These are phyloP conservation scores for Thunnus thynnus DNA, from an alignment of 2,113 vertebrate genomes.

Conservation along the genomic window DNA sequence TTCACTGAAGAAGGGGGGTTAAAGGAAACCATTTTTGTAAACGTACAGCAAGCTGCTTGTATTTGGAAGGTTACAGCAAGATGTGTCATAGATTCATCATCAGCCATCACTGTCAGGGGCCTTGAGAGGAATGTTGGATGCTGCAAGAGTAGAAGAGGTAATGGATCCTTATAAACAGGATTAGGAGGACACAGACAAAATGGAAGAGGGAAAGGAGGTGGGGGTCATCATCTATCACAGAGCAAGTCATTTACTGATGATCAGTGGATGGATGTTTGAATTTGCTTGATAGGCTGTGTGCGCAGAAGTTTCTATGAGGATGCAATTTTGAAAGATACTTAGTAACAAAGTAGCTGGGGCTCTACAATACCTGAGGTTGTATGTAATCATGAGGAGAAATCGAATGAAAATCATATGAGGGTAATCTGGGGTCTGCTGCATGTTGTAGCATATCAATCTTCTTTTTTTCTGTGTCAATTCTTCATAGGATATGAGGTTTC, in stretches of 20 bases:
- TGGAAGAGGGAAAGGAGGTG: conserved; percentile 12
- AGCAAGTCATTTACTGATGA: conserved; percentile 44
- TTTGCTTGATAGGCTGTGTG: conserved; percentile 9
- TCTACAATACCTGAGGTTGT: too few relatives aligned
- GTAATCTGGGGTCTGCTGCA: not conserved
- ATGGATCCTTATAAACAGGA: conserved; percentile 59
- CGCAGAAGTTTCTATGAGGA: not conserved
- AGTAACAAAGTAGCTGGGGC: not conserved
- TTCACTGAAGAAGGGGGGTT: not conserved
- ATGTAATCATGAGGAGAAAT: not conserved
- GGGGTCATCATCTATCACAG: conserved; percentile 45
- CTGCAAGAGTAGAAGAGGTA: conserved; percentile 37
- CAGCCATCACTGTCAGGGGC: conserved; percentile 47
- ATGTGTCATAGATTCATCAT: conserved; percentile 67
- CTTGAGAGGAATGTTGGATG: conserved; percentile 55
- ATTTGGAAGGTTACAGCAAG: conserved; percentile 57
- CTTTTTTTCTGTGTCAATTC: not conserved
- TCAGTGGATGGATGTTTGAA: conserved; percentile 37
- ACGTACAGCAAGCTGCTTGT: conserved; percentile 29
- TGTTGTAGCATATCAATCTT: not conserved
- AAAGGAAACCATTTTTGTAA: conserved; percentile 3
- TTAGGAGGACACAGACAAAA: conserved; percentile 46
- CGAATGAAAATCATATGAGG: not conserved
- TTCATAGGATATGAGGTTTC: not conserved
- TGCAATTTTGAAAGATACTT: not conserved